A percentile compares a stretch with the other conserved stretches of the same genome.
phyloP scores from a whole-genome alignment of 2,888 invertebrate species.

The Lasioglossum marginatum region DNA sequence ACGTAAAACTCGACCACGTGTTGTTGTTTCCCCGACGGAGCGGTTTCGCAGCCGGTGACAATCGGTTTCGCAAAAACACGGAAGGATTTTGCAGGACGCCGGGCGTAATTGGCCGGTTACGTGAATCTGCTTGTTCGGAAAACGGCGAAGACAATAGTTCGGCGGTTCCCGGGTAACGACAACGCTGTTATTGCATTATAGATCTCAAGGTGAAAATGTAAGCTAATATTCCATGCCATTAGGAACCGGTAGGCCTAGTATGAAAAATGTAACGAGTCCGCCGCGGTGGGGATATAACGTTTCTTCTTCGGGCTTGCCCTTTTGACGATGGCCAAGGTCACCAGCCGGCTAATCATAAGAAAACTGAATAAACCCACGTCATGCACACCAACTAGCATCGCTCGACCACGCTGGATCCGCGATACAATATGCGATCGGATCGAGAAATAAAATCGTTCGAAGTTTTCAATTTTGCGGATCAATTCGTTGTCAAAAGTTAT shows the following conservation, averaged over 20 bases:
- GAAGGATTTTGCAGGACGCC: neutral
- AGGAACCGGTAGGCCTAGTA: slow-evolving; percentile 29
- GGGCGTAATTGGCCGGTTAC: neutral
- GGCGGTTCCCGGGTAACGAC: neutral
- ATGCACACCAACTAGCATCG: slow-evolving; percentile 36
- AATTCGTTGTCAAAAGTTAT: no score
- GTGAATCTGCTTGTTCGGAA: neutral
- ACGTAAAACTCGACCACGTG: neutral
- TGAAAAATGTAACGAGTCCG: slow-evolving; percentile 66
- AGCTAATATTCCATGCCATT: slow-evolving; percentile 45
- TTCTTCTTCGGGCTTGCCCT: slow-evolving; percentile 61
- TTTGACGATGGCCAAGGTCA: slow-evolving; percentile 73
- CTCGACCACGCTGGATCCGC: neutral
- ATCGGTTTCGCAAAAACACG: neutral
- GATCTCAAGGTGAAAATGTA: slow-evolving; percentile 56
- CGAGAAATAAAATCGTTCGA: neutral
- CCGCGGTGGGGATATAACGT: slow-evolving; percentile 51
- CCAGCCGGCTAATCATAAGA: slow-evolving; percentile 64
- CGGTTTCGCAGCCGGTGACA: neutral
- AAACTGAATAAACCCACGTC: slow-evolving; percentile 70
- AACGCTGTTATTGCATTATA: slow-evolving; percentile 3
- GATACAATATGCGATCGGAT: slow-evolving; percentile 20
- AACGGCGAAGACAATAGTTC: neutral
- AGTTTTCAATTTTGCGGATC: no score
- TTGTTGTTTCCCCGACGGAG: neutral